Evolutionary conservation across 1,140 invertebrate genomes (phyloP), one percentile per base, ranked within the genome.

Genomic region (Drosophila varians): DNA sequence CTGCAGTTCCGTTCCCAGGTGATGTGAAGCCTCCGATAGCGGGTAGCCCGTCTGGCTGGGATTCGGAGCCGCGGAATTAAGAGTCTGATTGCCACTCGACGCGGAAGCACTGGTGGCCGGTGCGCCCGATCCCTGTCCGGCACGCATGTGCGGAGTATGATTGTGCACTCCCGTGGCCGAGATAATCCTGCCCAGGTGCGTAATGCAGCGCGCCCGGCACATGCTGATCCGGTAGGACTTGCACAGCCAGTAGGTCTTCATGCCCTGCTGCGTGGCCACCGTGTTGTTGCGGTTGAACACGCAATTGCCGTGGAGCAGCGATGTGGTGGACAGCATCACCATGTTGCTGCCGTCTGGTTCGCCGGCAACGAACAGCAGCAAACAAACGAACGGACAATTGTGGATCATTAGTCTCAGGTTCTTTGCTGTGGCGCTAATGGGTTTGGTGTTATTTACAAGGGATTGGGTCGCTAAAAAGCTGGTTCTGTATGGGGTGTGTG

Each of bases 171-270:
- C 90, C 0, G 90, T 91, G 9, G 90, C 90, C 2, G 90, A 91
- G 47, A 91, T 91, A 9, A 91, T 90, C 6, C 88, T 64, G 19
- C 90, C 90, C 48, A 91, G 82, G 54, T 91, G 90, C 1, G 90
- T 91, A 42, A 91, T 91, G 66, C 90, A 91, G 49, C 90, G 70
- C 3, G 90, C 90, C 31, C 90, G 86, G 28, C 90, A 91, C 90
- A 91, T 91, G 62, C 89, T 90, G 48, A 91, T 91, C 23, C 90
- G 86, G 71, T 91, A 91, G 7, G 90, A 91, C 48, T 91, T 91
- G 66, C 90, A 91, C 40, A 91, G 74, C 90, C 90, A 91, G 55
- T 91, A 91, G 25, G 90, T 91, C 88, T 91, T 91, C 90, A 91
- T 91, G 54, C 90, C 90, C 77, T 91, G 90, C 58, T 91, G 90